Conservation (phyloP, 2,888 invertebrate species). For the Selenia dentaria region DNA sequence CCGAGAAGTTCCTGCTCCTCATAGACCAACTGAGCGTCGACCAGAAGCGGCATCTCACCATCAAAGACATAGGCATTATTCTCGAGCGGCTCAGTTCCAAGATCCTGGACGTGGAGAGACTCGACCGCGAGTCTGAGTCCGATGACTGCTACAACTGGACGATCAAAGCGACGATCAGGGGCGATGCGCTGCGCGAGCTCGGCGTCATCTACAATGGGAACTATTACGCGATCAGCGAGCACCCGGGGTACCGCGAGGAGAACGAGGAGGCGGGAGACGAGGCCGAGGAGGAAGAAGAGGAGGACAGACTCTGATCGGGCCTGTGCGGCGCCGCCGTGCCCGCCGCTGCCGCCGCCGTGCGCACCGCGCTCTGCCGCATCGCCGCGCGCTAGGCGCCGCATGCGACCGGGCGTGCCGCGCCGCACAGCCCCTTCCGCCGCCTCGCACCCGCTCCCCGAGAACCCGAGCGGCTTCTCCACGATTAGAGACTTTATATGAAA, state of each 20-base stretch:
- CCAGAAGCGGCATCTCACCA: slow-evolving; percentile 95
- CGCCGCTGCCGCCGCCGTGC: slow-evolving; percentile 69
- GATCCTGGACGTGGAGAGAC: slow-evolving; percentile 96
- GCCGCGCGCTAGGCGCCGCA: slow-evolving; percentile 19
- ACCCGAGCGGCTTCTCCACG: slow-evolving; percentile 28
- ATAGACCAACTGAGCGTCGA: slow-evolving; percentile 97
- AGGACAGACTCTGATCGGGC: slow-evolving; percentile 86
- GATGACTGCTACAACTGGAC: slow-evolving; percentile 98
- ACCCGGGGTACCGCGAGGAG: slow-evolving; percentile 96
- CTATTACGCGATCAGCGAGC: slow-evolving; percentile 97
- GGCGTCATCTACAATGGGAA: slow-evolving; percentile 98
- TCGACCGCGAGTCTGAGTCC: slow-evolving; percentile 96
- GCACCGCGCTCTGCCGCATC: slow-evolving; percentile 39
- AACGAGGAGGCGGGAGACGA: slow-evolving; percentile 94
- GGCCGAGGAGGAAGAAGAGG: slow-evolving; percentile 93
- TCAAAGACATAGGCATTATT: slow-evolving; percentile 98
- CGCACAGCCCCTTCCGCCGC: slow-evolving; percentile 36
- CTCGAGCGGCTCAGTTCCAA: slow-evolving; percentile 96
- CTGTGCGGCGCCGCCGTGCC: slow-evolving; percentile 81
- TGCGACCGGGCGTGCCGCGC: slow-evolving; percentile 25
- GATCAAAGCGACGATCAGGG: slow-evolving; percentile 97
- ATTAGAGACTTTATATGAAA: slow-evolving; percentile 75
- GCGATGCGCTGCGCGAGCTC: slow-evolving; percentile 94
- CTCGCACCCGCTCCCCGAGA: slow-evolving; percentile 7
- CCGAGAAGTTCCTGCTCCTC: slow-evolving; percentile 96